Evolutionary conservation across 1,140 invertebrate genomes (phyloP), one percentile per base, ranked within the genome.

Genomic region (Lasioglossum albipes): DNA sequence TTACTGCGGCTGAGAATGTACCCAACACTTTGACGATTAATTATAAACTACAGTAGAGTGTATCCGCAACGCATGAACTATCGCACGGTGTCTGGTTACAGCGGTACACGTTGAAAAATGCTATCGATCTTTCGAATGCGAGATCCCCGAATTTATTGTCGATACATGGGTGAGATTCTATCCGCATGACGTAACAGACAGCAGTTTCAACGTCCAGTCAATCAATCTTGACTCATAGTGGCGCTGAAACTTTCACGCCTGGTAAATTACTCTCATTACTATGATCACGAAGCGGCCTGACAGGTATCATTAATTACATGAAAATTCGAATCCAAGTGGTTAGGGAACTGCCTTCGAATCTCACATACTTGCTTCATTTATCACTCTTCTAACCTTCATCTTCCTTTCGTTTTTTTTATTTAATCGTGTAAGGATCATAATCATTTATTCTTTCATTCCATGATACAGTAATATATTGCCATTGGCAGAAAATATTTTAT

Each of bases 261-360:
- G 41, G 22, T 73, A 73, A 64, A 73, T 73, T 73, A 73, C 71
- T 64, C 42, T 49, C 36, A 73, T 73, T 73, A 73, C 42, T 42
- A 7, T 41, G 41, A 64, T 62, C 59, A 49, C 42, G 22, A 12
- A 64, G 41, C 49, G 42, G 22, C 7, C n/a, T 31, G 71, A 49
- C 59, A 45, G 10, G 42, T 31, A 12, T 41, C 52, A 73, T 73
- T 64, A 73, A 73, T 73, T 59, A 22, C 9, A 41, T 18, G 68
- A 70, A 36, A 71, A 57, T 71, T 59, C n/a, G 31, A 36, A n/a
- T n/a, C 36, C 69, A 41, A 71, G 22, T 12, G 10, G 31, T 16
- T 68, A 45, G 0, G 16, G 66, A 2, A n/a, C n/a, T 49, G 7
- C 42, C 45, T 68, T 16, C 12, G 12, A 20, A 66, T 2, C 16